These are phyloP conservation scores for Gouania willdenowi DNA, from an alignment of 2,797 vertebrate species.

Conservation along the genomic window DNA sequence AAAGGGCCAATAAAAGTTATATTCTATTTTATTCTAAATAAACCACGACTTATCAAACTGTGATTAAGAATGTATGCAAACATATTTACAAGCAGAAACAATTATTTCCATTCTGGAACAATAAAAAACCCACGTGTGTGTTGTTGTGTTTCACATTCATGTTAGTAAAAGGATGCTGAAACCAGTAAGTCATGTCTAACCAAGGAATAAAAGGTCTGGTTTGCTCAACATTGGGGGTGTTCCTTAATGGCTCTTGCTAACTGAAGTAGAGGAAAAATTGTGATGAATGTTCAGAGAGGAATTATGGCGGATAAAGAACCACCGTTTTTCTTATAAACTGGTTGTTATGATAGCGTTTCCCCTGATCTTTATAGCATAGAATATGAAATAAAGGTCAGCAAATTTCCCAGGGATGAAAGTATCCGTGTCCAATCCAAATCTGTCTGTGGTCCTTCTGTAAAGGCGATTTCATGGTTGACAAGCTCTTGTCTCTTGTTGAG, in stretches of 20 bases:
- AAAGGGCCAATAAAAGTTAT: no score
- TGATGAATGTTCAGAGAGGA: constrained; percentile 60
- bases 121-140: no score
- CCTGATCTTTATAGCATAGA: constrained; percentile 58
- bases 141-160: constrained; percentile 10
- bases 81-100: no score
- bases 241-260: constrained; percentile 34
- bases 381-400: constrained; percentile 70
- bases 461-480: constrained; percentile 69
- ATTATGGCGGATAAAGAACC: constrained; percentile 54
- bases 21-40: no score
- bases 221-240: constrained; percentile 33
- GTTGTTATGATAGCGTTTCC: constrained; percentile 65
- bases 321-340: constrained; percentile 55
- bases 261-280: constrained; percentile 44
- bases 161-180: constrained; percentile 25
- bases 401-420: constrained; percentile 62
- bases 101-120: no score
- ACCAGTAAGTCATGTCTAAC: constrained; percentile 40
- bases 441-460: constrained; percentile 58
- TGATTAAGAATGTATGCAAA: no score
- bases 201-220: constrained; percentile 38
- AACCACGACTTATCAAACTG: no score
- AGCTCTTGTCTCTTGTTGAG: constrained; percentile 61
- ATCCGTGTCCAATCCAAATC: constrained; percentile 59